phyloP scores from a whole-genome alignment of 1,140 invertebrate genomes.

The Ostrea edulis region DNA sequence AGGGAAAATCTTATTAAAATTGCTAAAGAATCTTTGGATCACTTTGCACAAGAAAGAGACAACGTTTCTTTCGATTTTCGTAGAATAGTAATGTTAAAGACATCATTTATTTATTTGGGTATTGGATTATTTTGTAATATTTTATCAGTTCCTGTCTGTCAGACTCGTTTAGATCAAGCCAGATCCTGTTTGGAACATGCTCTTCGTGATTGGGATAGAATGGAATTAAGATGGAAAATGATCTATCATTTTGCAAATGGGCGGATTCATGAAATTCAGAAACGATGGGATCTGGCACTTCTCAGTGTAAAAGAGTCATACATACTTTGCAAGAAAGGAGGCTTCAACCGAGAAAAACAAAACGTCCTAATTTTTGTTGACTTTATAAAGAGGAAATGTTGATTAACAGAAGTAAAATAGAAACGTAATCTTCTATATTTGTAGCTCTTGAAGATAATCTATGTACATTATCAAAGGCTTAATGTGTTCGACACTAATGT shows the following conservation, averaged over 20 bases:
- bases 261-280: neutral
- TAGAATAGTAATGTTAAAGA: constrained; percentile 1
- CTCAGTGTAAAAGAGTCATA: neutral
- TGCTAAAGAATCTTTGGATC: constrained; percentile 27
- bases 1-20: constrained; percentile 18
- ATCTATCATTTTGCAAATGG: constrained; percentile 21
- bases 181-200: neutral
- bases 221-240: constrained; percentile 36
- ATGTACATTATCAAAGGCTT: too few species aligned
- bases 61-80: neutral
- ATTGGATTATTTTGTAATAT: constrained; percentile 39
- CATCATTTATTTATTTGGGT: constrained; percentile 38
- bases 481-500: too few species aligned
- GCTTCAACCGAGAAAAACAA: neutral
- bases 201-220: neutral
- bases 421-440: too few species aligned
- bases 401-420: neutral
- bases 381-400: neutral
- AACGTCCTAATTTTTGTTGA: neutral
- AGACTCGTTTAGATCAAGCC: neutral
- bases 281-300: neutral
- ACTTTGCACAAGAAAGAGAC: constrained; percentile 26
- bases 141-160: neutral
- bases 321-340: neutral
- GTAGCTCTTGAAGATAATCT: too few species aligned